Base-by-base conservation (phyloP, 2,113 vertebrate genomes). In the Martes martes region DNA sequence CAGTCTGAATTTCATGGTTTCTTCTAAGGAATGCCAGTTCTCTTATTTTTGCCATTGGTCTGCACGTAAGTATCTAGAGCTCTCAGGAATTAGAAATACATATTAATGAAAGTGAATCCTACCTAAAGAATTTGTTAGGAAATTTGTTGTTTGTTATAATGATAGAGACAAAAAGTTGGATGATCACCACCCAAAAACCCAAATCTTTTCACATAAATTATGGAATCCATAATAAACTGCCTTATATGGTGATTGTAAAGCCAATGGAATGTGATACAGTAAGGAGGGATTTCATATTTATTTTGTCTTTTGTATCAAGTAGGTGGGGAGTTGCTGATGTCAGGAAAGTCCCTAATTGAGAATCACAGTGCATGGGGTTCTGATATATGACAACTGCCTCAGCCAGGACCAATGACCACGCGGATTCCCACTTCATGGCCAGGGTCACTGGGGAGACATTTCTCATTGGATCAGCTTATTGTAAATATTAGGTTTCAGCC, bases 361-460 rank as follows among this genome's bases (percentile, higher is more conserved):
- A 98, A 98, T 97, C 98, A 97, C 84, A 97, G 98, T 95, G 97
- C 96, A 78, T 65, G 97, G 95, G 96, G 95, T 98, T 98, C 98
- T 98, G 98, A 99, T 98, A 98, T 98, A 98, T 97, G 98, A 96
- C 18, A 98, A 96, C 97, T 97, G 63, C 98, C 96, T 98, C 98
- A 69, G 42, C 98, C 88, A 96, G 98, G 98, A 97, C 96, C 80
- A 0, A 16, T 98, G 98, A 98, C 98, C 98, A 98, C 98, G 92
- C 96, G 57, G 95, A 97, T 50, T 98, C 98, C 97, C 96, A 91
- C 95, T 98, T 96, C 39, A 97, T 98, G 98, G 97, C 98, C 98
- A 74, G 96, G 96, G 98, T 99, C 98, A 98, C 98, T 96, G 91
- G 97, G 98, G 99, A 98, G 99, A 99, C 97, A 97, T 98, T 98